Percentiles rank a stretch among this genome's conserved stretches.
Conservation (phyloP, 2,797 vertebrate genomes). For the Kryptolebias ocellatus region DNA sequence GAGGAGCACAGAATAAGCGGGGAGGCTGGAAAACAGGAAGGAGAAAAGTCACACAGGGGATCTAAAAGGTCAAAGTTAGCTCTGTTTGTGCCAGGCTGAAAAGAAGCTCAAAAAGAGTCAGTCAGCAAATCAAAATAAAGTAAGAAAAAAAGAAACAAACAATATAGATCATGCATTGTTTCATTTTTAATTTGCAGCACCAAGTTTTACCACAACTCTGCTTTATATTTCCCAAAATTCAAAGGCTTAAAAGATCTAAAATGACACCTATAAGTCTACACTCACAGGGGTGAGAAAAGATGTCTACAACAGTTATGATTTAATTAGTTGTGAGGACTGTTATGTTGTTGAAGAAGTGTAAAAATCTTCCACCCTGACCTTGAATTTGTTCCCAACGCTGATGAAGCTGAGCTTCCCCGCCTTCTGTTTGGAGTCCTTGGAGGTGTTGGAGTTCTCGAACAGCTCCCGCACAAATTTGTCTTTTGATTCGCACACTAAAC, state of each 20-base stretch:
- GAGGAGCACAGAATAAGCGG: constrained; percentile 50
- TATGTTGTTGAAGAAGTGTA: background rate
- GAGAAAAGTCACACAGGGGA: constrained; percentile 71
- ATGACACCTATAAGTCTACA: no score
- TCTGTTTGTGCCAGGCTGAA: constrained; percentile 8
- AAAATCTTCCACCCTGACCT: constrained; percentile 81
- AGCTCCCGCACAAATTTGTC: constrained; percentile 94
- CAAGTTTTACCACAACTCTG: no score
- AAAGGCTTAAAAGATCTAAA: background rate
- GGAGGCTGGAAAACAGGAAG: constrained; percentile 68
- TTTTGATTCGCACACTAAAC: constrained; percentile 95
- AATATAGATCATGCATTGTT: background rate
- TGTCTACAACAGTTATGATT: background rate
- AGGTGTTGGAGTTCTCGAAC: constrained; percentile 92
- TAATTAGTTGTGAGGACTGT: background rate
- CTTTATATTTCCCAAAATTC: background rate
- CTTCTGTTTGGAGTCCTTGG: constrained; percentile 95
- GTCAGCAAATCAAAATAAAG: background rate
- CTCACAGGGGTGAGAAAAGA: no score
- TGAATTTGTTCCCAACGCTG: constrained; percentile 99
- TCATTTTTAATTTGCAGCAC: no score
- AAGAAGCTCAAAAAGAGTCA: constrained; percentile 15
- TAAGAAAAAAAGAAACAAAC: background rate
- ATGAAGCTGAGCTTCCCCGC: constrained; percentile 98
- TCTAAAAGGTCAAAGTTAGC: constrained; percentile 28